Conservation (phyloP, 2,888 invertebrate species). For the Neoascia interrupta region DNA sequence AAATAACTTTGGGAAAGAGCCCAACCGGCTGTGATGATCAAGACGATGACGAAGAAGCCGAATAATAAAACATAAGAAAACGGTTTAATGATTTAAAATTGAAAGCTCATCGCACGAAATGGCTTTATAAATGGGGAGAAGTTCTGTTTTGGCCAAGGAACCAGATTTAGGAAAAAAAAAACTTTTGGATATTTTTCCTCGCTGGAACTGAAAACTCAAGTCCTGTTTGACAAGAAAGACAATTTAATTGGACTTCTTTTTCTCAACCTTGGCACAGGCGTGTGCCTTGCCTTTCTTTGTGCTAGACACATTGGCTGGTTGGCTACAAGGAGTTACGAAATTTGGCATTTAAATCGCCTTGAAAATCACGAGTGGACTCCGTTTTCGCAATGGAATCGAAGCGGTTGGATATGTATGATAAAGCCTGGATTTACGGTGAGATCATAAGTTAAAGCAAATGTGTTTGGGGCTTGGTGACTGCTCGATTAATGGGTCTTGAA, state of each 20-base stretch:
- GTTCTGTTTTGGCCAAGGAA: background rate
- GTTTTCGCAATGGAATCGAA: too few relatives aligned
- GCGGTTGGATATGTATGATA: too few relatives aligned
- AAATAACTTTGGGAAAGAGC: too few relatives aligned
- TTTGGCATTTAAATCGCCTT: too few relatives aligned
- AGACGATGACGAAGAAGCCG: background rate
- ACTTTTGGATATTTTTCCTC: too few relatives aligned
- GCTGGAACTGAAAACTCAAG: background rate
- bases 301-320: background rate
- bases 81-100: conserved; percentile 1
- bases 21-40: conserved; percentile 1
- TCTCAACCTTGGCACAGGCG: background rate
- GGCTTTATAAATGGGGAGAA: background rate
- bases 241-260: background rate
- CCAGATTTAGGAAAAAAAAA: background rate
- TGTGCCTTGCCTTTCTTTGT: background rate
- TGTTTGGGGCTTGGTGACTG: too few relatives aligned
- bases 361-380: too few relatives aligned
- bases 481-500: too few relatives aligned
- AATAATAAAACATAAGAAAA: too few relatives aligned
- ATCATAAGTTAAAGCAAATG: too few relatives aligned
- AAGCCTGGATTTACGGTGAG: too few relatives aligned
- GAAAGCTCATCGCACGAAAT: background rate
- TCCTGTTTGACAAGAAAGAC: background rate
- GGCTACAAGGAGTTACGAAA: background rate